Evolutionary conservation across 2,888 invertebrate species (phyloP), one percentile per base, ranked within the genome.

Genomic region (Physocephala rufipes): DNA sequence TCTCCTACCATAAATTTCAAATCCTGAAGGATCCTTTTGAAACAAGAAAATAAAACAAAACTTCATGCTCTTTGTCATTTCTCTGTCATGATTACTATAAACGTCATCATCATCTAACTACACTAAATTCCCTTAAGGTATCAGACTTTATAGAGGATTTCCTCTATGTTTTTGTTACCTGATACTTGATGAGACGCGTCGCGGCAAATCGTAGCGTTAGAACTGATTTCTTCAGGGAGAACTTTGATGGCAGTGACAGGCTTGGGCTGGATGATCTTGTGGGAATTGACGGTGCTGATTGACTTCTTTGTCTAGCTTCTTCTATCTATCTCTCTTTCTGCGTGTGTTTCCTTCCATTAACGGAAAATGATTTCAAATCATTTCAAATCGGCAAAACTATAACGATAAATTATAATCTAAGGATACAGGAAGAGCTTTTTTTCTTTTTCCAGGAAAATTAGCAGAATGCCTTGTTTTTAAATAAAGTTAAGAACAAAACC

Each of bases 331-430:
- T n/a, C n/a, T n/a, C n/a, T n/a, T n/a, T n/a, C n/a, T n/a, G n/a
- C n/a, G n/a, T n/a, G n/a, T n/a, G n/a, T n/a, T n/a, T n/a, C n/a
- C n/a, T n/a, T n/a, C n/a, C n/a, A n/a, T n/a, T n/a, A n/a, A n/a
- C n/a, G n/a, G n/a, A n/a, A n/a, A n/a, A n/a, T n/a, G n/a, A n/a
- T n/a, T n/a, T n/a, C n/a, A n/a, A n/a, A n/a, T n/a, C n/a, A n/a
- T n/a, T n/a, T n/a, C n/a, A n/a, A n/a, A 49, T 16, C 36, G 9
- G 47, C 19, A 3, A 26, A 2, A 24, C 7, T 16, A 26, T 9
- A 55, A 55, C 2, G 78, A 76, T 74, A 76, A 77, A 78, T 79
- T 80, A 80, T 79, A 79, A 79, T 79, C 79, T 79, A 75, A 76
- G 79, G 13, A 80, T 80, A 78, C 74, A 73, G 79, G 80, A 79